phyloP scores from a whole-genome alignment of 2,888 invertebrate genomes.

The Ochropleura plecta region DNA sequence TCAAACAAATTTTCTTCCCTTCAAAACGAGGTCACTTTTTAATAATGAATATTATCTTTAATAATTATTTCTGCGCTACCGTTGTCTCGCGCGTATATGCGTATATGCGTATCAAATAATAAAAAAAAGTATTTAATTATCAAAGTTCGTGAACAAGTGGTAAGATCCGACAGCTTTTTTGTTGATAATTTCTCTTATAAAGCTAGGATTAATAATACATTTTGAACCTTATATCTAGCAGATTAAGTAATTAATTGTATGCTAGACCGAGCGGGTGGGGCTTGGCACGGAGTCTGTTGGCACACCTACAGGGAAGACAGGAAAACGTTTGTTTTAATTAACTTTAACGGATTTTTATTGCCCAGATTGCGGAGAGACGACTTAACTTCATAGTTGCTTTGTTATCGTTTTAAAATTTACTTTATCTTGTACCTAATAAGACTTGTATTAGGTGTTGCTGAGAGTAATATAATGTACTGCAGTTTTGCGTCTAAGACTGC shows the following conservation, averaged over 20 bases:
- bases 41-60: no score
- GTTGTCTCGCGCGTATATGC: no score
- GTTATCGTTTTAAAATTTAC: background rate
- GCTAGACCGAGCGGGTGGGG: constrained; percentile 39
- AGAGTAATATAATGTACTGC: background rate
- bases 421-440: background rate
- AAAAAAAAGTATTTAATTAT: no score
- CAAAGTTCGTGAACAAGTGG: no score
- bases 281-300: constrained; percentile 57
- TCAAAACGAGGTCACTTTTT: no score
- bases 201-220: background rate
- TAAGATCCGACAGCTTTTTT: background rate
- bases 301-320: constrained; percentile 45
- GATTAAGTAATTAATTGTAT: constrained; percentile 57
- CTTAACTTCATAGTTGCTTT: constrained; percentile 1
- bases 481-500: background rate
- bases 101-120: no score
- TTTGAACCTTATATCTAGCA: constrained; percentile 7
- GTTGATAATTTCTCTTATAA: background rate
- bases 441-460: background rate
- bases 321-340: constrained; percentile 57
- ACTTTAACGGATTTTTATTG: constrained; percentile 51
- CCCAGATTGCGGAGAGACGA: constrained; percentile 35
- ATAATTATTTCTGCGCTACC: no score
- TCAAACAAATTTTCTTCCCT: no score